These are phyloP conservation scores for Gallinago jamesoni DNA, from an alignment of 2,113 vertebrate genomes.

Conservation along the genomic window DNA sequence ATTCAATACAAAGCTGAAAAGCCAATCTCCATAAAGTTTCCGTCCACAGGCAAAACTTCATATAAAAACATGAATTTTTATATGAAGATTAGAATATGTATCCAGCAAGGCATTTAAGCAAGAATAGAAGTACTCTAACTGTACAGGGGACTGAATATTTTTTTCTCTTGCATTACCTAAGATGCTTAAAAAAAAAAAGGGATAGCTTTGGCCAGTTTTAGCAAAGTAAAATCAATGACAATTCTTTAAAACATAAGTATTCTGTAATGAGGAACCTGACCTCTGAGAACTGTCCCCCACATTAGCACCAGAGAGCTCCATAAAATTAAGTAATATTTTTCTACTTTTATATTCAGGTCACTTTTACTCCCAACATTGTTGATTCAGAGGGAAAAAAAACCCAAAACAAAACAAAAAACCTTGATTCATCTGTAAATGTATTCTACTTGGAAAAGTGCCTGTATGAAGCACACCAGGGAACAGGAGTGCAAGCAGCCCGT, in stretches of 20 bases:
- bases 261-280: not conserved
- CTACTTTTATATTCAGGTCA: not conserved
- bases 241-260: not conserved
- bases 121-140: not conserved
- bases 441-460: slow-evolving; percentile 40
- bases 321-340: not conserved
- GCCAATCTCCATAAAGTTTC: slow-evolving; percentile 2
- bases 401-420: not conserved
- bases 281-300: not conserved
- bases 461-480: slow-evolving; percentile 58
- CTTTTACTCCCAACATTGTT: not conserved
- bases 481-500: not conserved
- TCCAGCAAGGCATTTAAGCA: not conserved
- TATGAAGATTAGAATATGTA: not conserved
- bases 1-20: slow-evolving; percentile 20
- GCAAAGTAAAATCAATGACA: not conserved
- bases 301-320: not conserved
- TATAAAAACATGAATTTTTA: not conserved
- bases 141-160: not conserved
- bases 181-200: not conserved
- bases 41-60: not conserved
- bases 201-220: not conserved
- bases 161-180: not conserved
- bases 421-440: slow-evolving; percentile 43
- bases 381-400: not conserved